phyloP scores from a whole-genome alignment of 1,140 invertebrate species.

The Papilio aristodemus region DNA sequence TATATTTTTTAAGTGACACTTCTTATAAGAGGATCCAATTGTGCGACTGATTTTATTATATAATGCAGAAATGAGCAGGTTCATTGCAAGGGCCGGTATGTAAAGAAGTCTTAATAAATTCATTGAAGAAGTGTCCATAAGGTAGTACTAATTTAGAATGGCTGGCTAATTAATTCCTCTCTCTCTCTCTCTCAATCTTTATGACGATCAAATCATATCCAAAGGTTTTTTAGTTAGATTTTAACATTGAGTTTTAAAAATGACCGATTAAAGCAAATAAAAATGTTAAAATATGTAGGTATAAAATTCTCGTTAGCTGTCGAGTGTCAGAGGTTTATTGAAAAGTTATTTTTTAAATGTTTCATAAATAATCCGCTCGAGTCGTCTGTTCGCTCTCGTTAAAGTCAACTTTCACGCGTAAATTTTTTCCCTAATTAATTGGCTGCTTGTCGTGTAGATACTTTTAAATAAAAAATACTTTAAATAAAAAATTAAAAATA shows the following conservation, averaged over 20 bases:
- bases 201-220: neutral
- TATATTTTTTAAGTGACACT: too few relatives aligned
- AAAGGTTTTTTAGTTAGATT: neutral
- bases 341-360: slow-evolving; percentile 14
- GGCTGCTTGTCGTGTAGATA: slow-evolving; percentile 10
- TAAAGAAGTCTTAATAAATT: too few relatives aligned
- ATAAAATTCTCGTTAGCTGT: neutral
- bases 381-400: slow-evolving; percentile 2
- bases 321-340: slow-evolving; percentile 8
- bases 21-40: too few relatives aligned
- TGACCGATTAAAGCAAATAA: neutral
- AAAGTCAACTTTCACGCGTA: slow-evolving; percentile 20
- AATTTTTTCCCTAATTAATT: slow-evolving; percentile 11
- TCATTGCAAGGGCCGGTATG: too few relatives aligned
- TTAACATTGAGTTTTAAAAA: neutral
- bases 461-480: neutral
- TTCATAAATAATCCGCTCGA: slow-evolving; percentile 1
- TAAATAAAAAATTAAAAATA: neutral
- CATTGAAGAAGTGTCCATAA: too few relatives aligned
- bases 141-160: too few relatives aligned
- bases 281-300: neutral
- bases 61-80: too few relatives aligned
- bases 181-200: too few relatives aligned
- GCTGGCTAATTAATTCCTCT: too few relatives aligned
- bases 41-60: too few relatives aligned